A percentile compares a stretch with the other conserved stretches of the same genome.
phyloP scores from a whole-genome alignment of 2,797 vertebrate species.

The Nyctalus aviator region DNA sequence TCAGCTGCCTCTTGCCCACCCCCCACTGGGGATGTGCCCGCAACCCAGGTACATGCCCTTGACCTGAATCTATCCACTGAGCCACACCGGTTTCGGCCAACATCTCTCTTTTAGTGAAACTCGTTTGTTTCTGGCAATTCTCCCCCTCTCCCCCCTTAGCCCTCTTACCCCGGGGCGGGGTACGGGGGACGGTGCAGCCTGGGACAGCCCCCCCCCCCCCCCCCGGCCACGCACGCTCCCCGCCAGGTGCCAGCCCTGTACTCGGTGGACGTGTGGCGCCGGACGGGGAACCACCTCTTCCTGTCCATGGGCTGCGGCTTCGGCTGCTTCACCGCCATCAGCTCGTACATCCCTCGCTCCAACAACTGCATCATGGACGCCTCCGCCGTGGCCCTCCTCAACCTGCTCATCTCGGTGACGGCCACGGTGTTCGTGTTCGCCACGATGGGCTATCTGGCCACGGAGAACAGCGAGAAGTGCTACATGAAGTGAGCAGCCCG shows the following conservation, averaged over 20 bases:
- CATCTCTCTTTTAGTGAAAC: too few species aligned
- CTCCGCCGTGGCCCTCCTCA: constrained; percentile 88
- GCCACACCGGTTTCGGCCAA: too few species aligned
- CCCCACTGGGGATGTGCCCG: too few species aligned
- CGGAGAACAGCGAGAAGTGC: constrained; percentile 21
- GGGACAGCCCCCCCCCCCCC: background rate
- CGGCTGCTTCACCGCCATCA: constrained; percentile 93
- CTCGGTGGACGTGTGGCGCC: constrained; percentile 89
- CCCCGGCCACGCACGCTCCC: background rate
- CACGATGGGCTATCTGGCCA: constrained; percentile 76
- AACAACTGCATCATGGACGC: constrained; percentile 94
- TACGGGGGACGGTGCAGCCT: background rate
- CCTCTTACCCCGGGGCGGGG: background rate
- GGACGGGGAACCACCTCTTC: constrained; percentile 92
- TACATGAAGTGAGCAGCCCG: constrained; percentile 64
- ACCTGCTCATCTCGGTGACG: constrained; percentile 74
- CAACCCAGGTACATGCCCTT: too few species aligned
- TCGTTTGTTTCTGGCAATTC: too few species aligned
- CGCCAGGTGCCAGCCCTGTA: constrained; percentile 39
- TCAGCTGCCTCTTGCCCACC: too few species aligned
- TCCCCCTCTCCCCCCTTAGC: too few species aligned
- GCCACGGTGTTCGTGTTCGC: constrained; percentile 75
- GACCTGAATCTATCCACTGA: too few species aligned
- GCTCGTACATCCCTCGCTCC: constrained; percentile 91
- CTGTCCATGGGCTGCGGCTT: constrained; percentile 93